Conservation (phyloP, 2,888 invertebrate genomes). For the Smittia aterrima region DNA sequence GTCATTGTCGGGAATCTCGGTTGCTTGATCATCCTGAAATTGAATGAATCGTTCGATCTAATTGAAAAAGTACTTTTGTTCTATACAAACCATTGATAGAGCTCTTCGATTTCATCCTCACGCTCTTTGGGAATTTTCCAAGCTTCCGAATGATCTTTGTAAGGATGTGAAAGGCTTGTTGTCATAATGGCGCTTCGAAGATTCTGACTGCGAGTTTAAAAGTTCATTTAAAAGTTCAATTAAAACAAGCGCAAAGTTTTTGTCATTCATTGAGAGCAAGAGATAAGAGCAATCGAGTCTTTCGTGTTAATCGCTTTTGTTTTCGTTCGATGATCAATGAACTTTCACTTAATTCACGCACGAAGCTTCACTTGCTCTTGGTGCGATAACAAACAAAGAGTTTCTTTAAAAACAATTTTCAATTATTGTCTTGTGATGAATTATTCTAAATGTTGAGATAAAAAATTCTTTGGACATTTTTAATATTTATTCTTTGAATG, state of each 20-base stretch:
- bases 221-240: neutral
- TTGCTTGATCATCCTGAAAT: conserved; percentile 60
- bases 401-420: too few relatives aligned
- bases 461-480: too few relatives aligned
- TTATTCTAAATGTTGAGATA: too few relatives aligned
- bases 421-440: too few relatives aligned
- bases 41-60: conserved; percentile 17
- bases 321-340: too few relatives aligned
- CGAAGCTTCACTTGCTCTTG: too few relatives aligned
- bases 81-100: conserved; percentile 44
- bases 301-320: too few relatives aligned
- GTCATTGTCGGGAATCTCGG: conserved; percentile 60
- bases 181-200: conserved; percentile 43
- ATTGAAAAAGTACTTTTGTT: neutral
- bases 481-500: too few relatives aligned
- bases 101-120: conserved; percentile 43
- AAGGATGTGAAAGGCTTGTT: conserved; percentile 44
- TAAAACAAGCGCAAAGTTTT: neutral
- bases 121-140: conserved; percentile 43
- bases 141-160: conserved; percentile 43
- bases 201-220: neutral
- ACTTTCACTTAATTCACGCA: too few relatives aligned
- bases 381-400: too few relatives aligned
- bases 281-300: too few relatives aligned
- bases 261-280: too few relatives aligned